phyloP scores from a whole-genome alignment of 2,797 vertebrate species.

The Sibirionetta formosa region DNA sequence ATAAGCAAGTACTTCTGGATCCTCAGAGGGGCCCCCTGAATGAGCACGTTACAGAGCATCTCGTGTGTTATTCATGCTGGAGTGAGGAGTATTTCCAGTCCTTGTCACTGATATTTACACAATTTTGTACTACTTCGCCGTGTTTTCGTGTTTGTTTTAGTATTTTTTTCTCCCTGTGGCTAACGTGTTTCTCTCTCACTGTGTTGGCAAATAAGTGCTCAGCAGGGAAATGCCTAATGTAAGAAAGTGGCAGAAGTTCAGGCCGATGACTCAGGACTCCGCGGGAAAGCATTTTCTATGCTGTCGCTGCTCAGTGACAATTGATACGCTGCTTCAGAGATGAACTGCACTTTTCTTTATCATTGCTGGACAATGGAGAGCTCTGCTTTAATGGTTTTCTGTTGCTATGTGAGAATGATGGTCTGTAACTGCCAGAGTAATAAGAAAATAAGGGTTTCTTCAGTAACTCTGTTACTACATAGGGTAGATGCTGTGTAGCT shows the following conservation, averaged over 20 bases:
- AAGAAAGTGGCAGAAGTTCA: constrained; percentile 39
- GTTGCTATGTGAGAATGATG: not conserved
- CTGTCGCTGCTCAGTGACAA: not conserved
- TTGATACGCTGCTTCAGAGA: not conserved
- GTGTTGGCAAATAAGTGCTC: constrained; percentile 32
- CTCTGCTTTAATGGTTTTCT: constrained; percentile 48
- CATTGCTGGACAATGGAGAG: not conserved
- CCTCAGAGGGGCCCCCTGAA: not conserved
- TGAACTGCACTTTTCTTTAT: not conserved
- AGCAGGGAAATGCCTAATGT: constrained; percentile 44
- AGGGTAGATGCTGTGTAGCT: not conserved
- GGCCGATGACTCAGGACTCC: constrained; percentile 11
- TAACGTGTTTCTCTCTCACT: constrained; percentile 24
- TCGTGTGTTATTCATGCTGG: not conserved
- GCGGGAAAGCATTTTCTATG: constrained; percentile 39
- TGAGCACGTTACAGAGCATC: not conserved
- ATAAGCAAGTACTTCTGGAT: not conserved
- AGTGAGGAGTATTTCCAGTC: not conserved
- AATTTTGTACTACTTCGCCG: not conserved
- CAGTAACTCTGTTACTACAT: not conserved
- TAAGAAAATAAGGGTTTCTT: constrained; percentile 33
- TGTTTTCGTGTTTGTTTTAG: not conserved
- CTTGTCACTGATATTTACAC: not conserved
- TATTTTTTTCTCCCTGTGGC: not conserved
- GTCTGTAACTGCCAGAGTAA: constrained; percentile 1